Base-by-base conservation (phyloP, 2,797 vertebrate genomes). In the Acanthis flammea region DNA sequence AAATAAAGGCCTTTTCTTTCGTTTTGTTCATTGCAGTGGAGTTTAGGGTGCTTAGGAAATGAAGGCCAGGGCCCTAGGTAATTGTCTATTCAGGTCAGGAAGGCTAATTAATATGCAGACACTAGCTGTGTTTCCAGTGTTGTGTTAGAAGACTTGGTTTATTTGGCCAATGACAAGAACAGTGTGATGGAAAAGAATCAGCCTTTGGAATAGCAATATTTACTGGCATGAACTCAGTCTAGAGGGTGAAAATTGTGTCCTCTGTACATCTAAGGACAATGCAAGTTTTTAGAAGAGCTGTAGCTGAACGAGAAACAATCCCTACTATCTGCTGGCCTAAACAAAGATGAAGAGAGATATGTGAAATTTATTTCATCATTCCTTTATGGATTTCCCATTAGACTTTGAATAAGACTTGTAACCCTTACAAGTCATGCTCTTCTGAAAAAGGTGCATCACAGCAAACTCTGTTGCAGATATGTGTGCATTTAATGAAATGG, bases 11-110 rank as follows among this genome's bases (percentile, higher is more conserved):
- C 57, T 96, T 86, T 67, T 55, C 71, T 96, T 96, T 93, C 47
- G 14, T 91, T 96, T 70, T 79, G 24, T 87, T 95, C 93, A 58
- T 62, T 94, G 77, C 84, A 87, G 45, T 86, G 65, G 93, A 95
- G 90, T 94, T 95, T 80, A 94, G 91, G 95, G 94, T 96, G 93
- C 86, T 90, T 87, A 77, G 48, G 87, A 96, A 97, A 97, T 94
- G 89, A 97, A 96, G 94, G 94, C 94, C 88, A 95, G 93, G 93
- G 44, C 86, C 82, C 92, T 95, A 95, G 94, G 89, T 93, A 96
- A 96, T 97, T 94, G 94, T 79, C 92, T 96, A 94, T 96, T 96
- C 92, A 96, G 95, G 95, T 96, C 96, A 97, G 92, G 95, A 94
- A 92, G 92, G 86, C 96, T 96, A 96, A 97, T 97, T 97, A 96